Base-by-base conservation (phyloP, 2,113 vertebrate species). In the Etheostoma spectabile region DNA sequence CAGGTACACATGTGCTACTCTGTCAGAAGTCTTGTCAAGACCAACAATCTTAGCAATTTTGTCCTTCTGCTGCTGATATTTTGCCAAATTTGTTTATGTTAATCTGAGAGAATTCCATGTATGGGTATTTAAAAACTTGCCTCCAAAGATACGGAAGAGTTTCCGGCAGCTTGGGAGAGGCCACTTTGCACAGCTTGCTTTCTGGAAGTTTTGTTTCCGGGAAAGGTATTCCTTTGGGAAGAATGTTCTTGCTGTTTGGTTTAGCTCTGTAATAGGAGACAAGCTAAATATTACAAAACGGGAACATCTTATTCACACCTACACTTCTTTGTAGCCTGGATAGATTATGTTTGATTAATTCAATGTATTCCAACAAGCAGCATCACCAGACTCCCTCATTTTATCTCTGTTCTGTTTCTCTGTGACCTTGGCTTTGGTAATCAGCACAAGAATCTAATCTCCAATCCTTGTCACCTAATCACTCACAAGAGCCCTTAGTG, bases 161-260 rank as follows among this genome's bases (percentile, higher is more conserved):
- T 93, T 95, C 12, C 93, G 84, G 74, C 94, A 94, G 83, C 93
- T 95, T 0, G 94, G 94, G 0, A 95, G 93, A 61, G 94, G 94
- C 94, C 94, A 95, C 69, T 94, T 95, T 21, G 94, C 91, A 82
- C 93, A 95, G 49, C 80, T 93, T 16, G 93, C 93, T 86, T 91
- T 95, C 91, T 95, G 94, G 88, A 95, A 95, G 80, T 85, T 93
- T 73, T 94, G 93, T 81, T 93, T 94, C 55, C 93, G 73, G 46
- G 89, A 91, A n/a, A 93, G 82, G 62, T 94, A 94, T 82, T 95
- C 94, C 77, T 94, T 94, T 52, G 94, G 94, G 85, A 94, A 95
- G 63, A 91, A 92, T 10, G 91, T 93, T 80, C 90, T 91, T 15
- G 88, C 86, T 22, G 91, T 91, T 74, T 94, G 93, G 76, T 93